Conservation (phyloP, 2,113 vertebrate genomes). For the Clarias gariepinus region DNA sequence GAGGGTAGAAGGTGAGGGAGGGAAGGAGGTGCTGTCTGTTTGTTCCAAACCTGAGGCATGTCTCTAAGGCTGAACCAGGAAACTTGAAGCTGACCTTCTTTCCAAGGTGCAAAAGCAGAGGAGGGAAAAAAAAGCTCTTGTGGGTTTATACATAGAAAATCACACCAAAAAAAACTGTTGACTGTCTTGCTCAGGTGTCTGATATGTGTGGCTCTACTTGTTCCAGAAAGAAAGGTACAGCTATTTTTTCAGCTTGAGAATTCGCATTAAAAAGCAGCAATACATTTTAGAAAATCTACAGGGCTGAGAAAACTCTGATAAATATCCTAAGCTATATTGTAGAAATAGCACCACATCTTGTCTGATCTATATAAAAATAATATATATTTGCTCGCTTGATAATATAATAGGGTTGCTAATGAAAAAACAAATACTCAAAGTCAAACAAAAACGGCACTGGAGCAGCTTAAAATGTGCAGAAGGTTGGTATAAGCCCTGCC, state of each 20-base stretch:
- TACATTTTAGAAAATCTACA: neutral
- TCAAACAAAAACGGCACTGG: neutral
- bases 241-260: neutral
- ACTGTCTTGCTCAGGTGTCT: too few species aligned
- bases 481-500: neutral
- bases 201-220: neutral
- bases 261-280: too few species aligned
- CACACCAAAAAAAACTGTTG: neutral
- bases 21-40: conserved; percentile 27
- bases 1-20: too few species aligned
- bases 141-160: neutral
- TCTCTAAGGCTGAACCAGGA: conserved; percentile 12
- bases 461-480: neutral
- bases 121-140: neutral
- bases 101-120: neutral
- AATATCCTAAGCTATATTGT: neutral
- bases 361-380: neutral
- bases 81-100: neutral
- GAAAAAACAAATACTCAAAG: too few species aligned
- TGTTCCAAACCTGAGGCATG: conserved; percentile 24
- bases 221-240: neutral
- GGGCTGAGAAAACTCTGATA: neutral
- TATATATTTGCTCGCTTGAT: too few species aligned
- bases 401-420: too few species aligned
- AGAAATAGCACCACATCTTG: neutral